These are phyloP conservation scores for Podotricha telesiphe DNA, from an alignment of 2,888 invertebrate genomes.

Conservation along the genomic window DNA sequence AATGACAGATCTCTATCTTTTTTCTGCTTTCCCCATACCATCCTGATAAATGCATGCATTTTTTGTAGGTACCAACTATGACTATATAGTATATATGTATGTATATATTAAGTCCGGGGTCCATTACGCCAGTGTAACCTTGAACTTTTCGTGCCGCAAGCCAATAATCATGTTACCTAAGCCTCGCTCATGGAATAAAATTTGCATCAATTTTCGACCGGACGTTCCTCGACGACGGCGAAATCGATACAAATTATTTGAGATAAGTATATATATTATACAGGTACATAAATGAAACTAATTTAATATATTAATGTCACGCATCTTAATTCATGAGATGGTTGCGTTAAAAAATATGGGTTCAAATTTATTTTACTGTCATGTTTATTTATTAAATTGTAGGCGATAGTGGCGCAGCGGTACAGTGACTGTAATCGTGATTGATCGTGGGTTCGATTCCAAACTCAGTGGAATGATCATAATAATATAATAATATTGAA, in stretches of 20 bases:
- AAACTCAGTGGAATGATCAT: too few relatives aligned
- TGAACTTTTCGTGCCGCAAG: conserved; percentile 50
- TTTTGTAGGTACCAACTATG: too few relatives aligned
- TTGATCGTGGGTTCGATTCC: too few relatives aligned
- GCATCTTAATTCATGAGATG: background rate
- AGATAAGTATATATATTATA: conserved; percentile 7
- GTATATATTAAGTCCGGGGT: background rate
- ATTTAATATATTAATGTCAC: conserved; percentile 1
- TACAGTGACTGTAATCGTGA: too few relatives aligned
- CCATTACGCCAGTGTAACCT: conserved; percentile 37
- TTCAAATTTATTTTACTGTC: too few relatives aligned
- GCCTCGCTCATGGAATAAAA: conserved; percentile 15
- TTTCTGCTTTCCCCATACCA: too few relatives aligned
- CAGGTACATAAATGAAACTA: background rate
- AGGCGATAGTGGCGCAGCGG: too few relatives aligned
- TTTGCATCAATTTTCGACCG: conserved; percentile 19
- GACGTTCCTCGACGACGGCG: conserved; percentile 8
- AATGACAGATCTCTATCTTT: too few relatives aligned
- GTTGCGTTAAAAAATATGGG: too few relatives aligned
- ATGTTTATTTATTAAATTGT: too few relatives aligned
- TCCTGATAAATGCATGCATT: too few relatives aligned
- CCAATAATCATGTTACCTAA: conserved; percentile 24
- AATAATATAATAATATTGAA: too few relatives aligned
- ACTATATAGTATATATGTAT: background rate
- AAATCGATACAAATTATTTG: conserved; percentile 15